Evolutionary conservation across 2,888 invertebrate species (phyloP).

Genomic region (Lepidochrysops patricia): DNA sequence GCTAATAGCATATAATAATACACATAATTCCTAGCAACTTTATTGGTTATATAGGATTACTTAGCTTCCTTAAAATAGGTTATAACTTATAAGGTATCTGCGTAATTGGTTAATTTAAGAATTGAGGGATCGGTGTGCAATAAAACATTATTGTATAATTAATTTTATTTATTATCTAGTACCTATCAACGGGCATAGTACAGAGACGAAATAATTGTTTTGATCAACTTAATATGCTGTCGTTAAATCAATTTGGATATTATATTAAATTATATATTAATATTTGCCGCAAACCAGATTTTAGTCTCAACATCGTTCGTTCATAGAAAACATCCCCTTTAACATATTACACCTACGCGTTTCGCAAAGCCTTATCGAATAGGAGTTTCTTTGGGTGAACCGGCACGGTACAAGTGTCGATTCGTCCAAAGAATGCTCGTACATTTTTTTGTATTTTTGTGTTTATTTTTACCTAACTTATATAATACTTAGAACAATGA

Average conservation of each 20-base stretch:
- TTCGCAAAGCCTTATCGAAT: conserved; percentile 59
- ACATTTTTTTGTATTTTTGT: conserved; percentile 48
- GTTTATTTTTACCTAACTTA: conserved; percentile 64
- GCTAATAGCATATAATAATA: neutral
- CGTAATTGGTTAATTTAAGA: neutral
- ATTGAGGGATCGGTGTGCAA: conserved; percentile 12
- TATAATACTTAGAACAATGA: conserved; percentile 68
- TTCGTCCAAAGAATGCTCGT: conserved; percentile 58
- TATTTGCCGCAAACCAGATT: conserved; percentile 29
- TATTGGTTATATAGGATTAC: too few species aligned
- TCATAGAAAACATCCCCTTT: conserved; percentile 30
- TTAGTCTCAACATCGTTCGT: conserved; percentile 41
- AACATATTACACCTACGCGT: conserved; percentile 42
- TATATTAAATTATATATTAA: conserved; percentile 33
- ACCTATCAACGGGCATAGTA: conserved; percentile 70
- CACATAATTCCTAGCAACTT: neutral
- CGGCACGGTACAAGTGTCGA: conserved; percentile 38
- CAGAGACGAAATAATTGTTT: conserved; percentile 66
- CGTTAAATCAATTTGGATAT: conserved; percentile 26
- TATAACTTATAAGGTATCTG: too few species aligned
- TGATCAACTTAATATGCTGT: conserved; percentile 46
- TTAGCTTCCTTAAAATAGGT: too few species aligned
- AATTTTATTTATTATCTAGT: conserved; percentile 72
- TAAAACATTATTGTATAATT: conserved; percentile 46
- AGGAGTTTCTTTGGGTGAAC: conserved; percentile 58